Percentiles rank a stretch among this genome's conserved stretches.
Conservation (phyloP, 2,888 invertebrate species). For the Amblyjoppa fuscipennis region DNA sequence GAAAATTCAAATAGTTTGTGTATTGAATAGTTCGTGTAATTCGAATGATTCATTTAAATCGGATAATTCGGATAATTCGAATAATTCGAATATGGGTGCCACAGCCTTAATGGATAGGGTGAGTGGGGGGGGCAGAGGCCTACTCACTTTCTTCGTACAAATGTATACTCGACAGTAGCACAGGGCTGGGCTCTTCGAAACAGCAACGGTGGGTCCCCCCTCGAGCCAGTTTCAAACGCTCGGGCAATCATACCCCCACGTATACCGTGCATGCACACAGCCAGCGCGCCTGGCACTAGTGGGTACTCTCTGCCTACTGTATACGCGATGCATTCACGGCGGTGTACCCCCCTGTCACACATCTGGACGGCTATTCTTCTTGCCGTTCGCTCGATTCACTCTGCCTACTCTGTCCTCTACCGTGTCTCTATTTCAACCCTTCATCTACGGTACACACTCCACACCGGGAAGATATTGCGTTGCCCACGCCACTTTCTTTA, state of each 20-base stretch:
- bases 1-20: too few species aligned
- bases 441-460: neutral
- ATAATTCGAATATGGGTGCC: neutral
- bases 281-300: conserved; percentile 1
- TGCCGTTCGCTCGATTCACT: conserved; percentile 21
- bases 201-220: conserved; percentile 22
- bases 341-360: conserved; percentile 19
- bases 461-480: neutral
- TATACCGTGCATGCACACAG: conserved; percentile 5
- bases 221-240: conserved; percentile 40
- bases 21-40: too few species aligned
- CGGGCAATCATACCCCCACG: conserved; percentile 2
- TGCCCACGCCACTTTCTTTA: too few species aligned
- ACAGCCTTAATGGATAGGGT: neutral
- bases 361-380: conserved; percentile 31
- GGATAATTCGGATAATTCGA: too few species aligned
- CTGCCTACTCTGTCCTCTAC: conserved; percentile 13
- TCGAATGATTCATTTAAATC: too few species aligned
- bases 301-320: conserved; percentile 10
- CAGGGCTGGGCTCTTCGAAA: neutral
- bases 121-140: neutral
- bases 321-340: conserved; percentile 21
- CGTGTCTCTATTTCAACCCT: neutral
- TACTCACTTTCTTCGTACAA: conserved; percentile 11
- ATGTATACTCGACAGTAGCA: neutral